Evolutionary conservation across 2,888 invertebrate genomes (phyloP).

Genomic region (Tenthredo amoena): DNA sequence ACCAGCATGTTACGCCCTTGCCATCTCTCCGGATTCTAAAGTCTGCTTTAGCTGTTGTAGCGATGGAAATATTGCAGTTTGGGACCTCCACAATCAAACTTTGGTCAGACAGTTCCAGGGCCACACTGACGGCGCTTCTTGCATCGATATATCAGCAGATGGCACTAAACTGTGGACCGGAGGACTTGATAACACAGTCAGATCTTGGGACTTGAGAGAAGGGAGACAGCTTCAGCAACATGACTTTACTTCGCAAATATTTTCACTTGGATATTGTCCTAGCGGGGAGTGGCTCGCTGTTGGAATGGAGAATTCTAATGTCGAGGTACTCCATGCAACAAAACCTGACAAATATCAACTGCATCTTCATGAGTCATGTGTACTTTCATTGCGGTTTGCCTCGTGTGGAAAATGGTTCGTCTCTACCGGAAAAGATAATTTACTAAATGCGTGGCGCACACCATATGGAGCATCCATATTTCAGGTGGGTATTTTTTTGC

Average conservation of each 20-base stretch:
- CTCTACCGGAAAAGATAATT: conserved; percentile 98
- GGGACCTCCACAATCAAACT: conserved; percentile 95
- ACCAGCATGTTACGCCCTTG: conserved; percentile 98
- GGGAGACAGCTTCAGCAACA: conserved; percentile 96
- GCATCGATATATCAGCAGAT: conserved; percentile 97
- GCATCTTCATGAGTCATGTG: conserved; percentile 97
- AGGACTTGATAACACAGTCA: conserved; percentile 97
- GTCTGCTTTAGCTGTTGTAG: conserved; percentile 99
- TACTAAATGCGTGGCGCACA: conserved; percentile 98
- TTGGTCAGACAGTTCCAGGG: conserved; percentile 96
- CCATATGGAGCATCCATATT: conserved; percentile 99
- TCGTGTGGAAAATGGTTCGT: conserved; percentile 99
- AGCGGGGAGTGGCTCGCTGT: conserved; percentile 98
- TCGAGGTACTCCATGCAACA: conserved; percentile 94
- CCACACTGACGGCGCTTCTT: conserved; percentile 98
- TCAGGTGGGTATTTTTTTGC: conserved; percentile 84
- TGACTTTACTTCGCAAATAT: conserved; percentile 95
- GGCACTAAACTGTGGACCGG: conserved; percentile 95
- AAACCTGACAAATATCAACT: conserved; percentile 98
- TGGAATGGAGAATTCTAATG: conserved; percentile 98
- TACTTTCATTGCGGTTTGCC: conserved; percentile 96
- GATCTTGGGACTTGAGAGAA: conserved; percentile 97
- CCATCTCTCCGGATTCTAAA: conserved; percentile 98
- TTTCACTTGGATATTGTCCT: conserved; percentile 94
- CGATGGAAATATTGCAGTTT: conserved; percentile 98